Evolutionary conservation across 2,113 vertebrate genomes (phyloP).

Genomic region (Heterotis niloticus): DNA sequence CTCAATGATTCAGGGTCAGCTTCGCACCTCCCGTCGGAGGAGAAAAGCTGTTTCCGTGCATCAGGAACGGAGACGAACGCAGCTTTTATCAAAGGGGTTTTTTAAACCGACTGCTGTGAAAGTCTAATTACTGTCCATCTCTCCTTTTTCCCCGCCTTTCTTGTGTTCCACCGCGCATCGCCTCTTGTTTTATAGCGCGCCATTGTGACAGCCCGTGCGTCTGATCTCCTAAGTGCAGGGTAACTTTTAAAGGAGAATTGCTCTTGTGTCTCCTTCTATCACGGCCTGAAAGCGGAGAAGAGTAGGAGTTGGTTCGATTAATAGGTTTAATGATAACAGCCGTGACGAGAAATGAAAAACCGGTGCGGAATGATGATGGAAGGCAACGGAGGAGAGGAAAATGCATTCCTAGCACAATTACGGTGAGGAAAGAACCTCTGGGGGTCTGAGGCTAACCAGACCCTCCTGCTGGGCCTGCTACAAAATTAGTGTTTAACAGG

Average conservation of each 20-base stretch:
- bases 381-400: no score
- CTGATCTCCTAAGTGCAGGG: neutral
- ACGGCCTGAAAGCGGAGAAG: neutral
- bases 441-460: no score
- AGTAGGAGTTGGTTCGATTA: no score
- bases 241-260: neutral
- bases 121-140: no score
- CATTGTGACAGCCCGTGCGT: neutral
- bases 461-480: no score
- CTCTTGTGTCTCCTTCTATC: neutral
- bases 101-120: neutral
- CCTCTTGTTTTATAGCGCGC: neutral
- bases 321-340: neutral
- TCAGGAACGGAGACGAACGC: neutral
- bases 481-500: no score
- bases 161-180: neutral
- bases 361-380: no score
- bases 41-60: conserved; percentile 50
- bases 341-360: no score
- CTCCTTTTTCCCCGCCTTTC: neutral
- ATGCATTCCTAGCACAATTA: no score
- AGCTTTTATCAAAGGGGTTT: conserved; percentile 1
- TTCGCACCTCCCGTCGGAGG: conserved; percentile 38
- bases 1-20: conserved; percentile 51
- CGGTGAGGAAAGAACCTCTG: no score